Percentiles rank a stretch among this genome's conserved stretches.
Evolutionary conservation across 1,140 invertebrate genomes (phyloP).

Genomic region (Drepana arcuata): DNA sequence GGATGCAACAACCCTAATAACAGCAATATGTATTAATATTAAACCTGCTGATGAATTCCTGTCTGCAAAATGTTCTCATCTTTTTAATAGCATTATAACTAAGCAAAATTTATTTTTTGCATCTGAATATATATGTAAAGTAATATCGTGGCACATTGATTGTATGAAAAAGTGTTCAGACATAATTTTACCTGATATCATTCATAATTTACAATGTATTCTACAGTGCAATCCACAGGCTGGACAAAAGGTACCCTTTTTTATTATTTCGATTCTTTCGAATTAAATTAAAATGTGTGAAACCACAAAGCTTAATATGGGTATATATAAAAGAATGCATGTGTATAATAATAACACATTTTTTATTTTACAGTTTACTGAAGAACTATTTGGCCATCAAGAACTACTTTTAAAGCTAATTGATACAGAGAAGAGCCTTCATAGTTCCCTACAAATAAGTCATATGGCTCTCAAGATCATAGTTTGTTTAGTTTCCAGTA

Average conservation of each 20-base stretch:
- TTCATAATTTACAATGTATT: constrained; percentile 49
- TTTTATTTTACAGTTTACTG: constrained; percentile 27
- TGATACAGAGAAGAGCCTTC: constrained; percentile 23
- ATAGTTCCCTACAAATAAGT: constrained; percentile 34
- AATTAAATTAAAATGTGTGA: constrained; percentile 1
- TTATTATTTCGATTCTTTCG: constrained; percentile 1
- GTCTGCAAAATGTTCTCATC: constrained; percentile 48
- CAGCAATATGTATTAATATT: constrained; percentile 40
- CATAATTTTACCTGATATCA: constrained; percentile 47
- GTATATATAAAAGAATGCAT: too few species aligned
- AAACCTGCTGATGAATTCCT: constrained; percentile 49
- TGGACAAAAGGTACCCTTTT: constrained; percentile 30
- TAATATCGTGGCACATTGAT: constrained; percentile 43
- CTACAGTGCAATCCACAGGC: constrained; percentile 30
- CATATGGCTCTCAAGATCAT: constrained; percentile 43
- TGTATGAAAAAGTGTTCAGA: constrained; percentile 47
- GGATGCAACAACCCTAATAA: constrained; percentile 40
- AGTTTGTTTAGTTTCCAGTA: constrained; percentile 21
- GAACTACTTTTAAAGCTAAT: constrained; percentile 37
- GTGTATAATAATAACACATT: too few species aligned
- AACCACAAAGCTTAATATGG: constrained; percentile 1
- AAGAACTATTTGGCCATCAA: constrained; percentile 39
- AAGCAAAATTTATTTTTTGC: constrained; percentile 46
- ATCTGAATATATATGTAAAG: constrained; percentile 27
- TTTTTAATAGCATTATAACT: constrained; percentile 40